Base-by-base conservation (phyloP, 92 coral and sea anemone species). In the Zoanthus solanderi region DNA sequence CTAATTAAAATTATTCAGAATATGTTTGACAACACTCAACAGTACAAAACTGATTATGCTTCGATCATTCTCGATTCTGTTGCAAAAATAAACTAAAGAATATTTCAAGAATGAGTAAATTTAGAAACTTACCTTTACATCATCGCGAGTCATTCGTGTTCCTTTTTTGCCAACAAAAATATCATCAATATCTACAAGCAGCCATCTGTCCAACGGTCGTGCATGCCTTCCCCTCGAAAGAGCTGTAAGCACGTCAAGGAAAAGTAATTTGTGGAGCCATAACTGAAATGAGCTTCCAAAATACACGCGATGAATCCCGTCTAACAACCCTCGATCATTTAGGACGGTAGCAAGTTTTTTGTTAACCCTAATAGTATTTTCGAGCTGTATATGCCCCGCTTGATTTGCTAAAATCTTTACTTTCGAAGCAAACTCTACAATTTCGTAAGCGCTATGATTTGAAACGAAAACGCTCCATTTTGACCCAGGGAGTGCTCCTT, bases 101-200 rank as follows among this genome's bases (percentile, higher is more conserved):
- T 50, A 50, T 7, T 50, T 17, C 23, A 23, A 23, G 15, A 11
- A 37, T 30, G 42, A 17, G 16, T 6, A 44, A 58, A 30, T 29
- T 1, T 8, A 13, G 0, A 14, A 69, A 84, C 91, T 17, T 54
- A 95, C 99, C 98, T 94, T 90, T 5, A 92, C 98, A 87, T 97
- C 99, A 9, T 92, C 93, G 85, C 90, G 92, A 7, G 91, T 97
- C 95, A 97, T 92, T 28, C 99, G 88, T 28, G 88, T 92, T 7
- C 99, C 99, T 2, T 86, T 85, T 90, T 85, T 94, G 1, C 99
- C 99, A 37, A 97, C 99, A 88, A 97, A 97, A 46, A 97, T 95
- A 88, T 97, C 99, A 87, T 97, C 99, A 14, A 97, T 78, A 78
- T 97, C 99, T 42, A 97, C 96, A 30, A 91, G 83, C 29, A 97